Conservation (phyloP, 1,140 invertebrate species). For the Pogonomyrmex barbatus region DNA sequence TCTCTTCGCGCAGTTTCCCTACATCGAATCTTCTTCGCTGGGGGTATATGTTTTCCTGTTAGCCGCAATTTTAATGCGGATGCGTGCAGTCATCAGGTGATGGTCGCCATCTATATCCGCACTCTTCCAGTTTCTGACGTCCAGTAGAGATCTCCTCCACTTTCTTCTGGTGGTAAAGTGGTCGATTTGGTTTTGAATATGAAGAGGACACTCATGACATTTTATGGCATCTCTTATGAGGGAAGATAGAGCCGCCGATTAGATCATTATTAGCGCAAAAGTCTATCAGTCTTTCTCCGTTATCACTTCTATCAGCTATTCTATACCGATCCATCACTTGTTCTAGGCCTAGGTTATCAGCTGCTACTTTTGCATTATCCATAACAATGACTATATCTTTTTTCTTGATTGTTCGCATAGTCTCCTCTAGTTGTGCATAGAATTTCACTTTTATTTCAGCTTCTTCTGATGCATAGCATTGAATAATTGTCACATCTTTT, state of each 20-base stretch:
- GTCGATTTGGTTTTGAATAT: neutral
- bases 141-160: neutral
- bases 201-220: neutral
- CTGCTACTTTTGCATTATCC: neutral
- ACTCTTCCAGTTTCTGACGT: neutral
- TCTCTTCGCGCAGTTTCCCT: no score
- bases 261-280: no score
- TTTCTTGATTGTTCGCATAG: neutral
- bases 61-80: neutral
- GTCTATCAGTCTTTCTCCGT: no score
- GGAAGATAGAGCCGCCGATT: neutral
- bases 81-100: neutral
- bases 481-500: neutral
- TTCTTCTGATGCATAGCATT: neutral
- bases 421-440: neutral
- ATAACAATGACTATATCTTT: neutral
- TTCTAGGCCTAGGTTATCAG: neutral
- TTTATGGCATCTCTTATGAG: neutral
- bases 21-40: no score
- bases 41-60: no score
- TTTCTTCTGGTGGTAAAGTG: neutral
- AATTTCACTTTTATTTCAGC: neutral
- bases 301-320: no score
- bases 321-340: no score
- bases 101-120: neutral